Base-by-base conservation (phyloP, 2,888 invertebrate species). In the Idaea biselata region DNA sequence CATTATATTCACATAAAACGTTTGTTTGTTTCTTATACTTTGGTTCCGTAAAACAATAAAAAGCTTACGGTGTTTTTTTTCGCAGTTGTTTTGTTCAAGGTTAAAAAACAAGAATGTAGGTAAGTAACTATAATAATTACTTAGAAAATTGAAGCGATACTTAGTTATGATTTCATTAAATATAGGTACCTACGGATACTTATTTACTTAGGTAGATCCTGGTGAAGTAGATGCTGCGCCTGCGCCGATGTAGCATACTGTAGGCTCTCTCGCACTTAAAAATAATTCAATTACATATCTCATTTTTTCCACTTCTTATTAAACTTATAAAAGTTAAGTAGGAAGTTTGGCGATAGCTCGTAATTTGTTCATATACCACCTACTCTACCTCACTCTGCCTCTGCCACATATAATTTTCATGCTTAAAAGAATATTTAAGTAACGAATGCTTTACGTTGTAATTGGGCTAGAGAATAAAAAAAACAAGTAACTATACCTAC, bases 1-100 rank as follows among this genome's bases (percentile, higher is more conserved):
- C 62, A 58, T 60, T 65, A 62, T 58, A 59, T 57, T 61, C 58
- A 60, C 54, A 25, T 25, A 60, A 58, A 32, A 67, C 60, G 61
- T 63, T 64, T 63, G 67, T 65, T 68, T 65, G 65, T 67, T 61
- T 66, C 58, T 59, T 33, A 53, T 57, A 61, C 62, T 61, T n/a
- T 65, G 59, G 65, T 69, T 69, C 69, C 71, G 69, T 56, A 59
- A 58, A 44, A 44, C 44, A 68, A 68, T 65, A 63, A 59, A 54
- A 54, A 60, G 44, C 59, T 61, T 60, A 57, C 31, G 25, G 33
- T 58, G 44, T 58, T 66, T 61, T 25, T n/a, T 63, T 63, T 63
- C 65, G 62, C 63, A 63, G 58, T 64, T 54, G 61, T 60, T 44
- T 11, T 44, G 44, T 14, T 44, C 44, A 44, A 44, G 44, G 44